These are phyloP conservation scores for Volucella inflata DNA, from an alignment of 2,888 invertebrate species.

Conservation along the genomic window DNA sequence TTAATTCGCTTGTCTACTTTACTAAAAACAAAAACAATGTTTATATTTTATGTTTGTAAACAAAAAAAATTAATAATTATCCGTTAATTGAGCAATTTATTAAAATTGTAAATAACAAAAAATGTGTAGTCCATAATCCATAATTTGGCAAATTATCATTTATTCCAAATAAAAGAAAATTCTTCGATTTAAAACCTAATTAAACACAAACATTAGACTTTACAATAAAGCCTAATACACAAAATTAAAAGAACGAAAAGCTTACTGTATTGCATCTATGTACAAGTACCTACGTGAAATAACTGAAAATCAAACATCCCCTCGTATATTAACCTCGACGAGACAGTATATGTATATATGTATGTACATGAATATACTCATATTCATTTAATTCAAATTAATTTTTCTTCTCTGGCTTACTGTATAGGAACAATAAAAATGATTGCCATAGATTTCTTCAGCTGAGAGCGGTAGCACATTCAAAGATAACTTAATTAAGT, in stretches of 20 bases:
- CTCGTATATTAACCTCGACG: conserved; percentile 5
- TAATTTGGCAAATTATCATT: conserved; percentile 68
- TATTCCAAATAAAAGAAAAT: conserved; percentile 66
- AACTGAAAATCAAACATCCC: conserved; percentile 10
- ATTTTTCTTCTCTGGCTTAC: conserved; percentile 13
- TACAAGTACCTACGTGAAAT: conserved; percentile 1
- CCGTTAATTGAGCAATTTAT: conserved; percentile 36
- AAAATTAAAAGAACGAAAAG: conserved; percentile 45
- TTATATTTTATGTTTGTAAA: no score
- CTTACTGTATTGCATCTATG: conserved; percentile 56
- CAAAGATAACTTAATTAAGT: conserved; percentile 62
- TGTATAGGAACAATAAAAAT: conserved; percentile 9
- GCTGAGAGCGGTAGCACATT: conserved; percentile 34
- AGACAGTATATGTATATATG: no score
- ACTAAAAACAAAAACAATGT: no score
- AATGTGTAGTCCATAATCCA: conserved; percentile 57
- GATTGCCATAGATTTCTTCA: background rate
- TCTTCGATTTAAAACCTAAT: conserved; percentile 68
- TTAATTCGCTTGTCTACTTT: no score
- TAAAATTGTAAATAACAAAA: conserved; percentile 10
- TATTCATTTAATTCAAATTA: conserved; percentile 29
- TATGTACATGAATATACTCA: no score
- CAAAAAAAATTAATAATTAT: no score
- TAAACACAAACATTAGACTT: conserved; percentile 69
- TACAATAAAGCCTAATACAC: conserved; percentile 18